Conservation (phyloP, 2,113 vertebrate species). For the Pandion haliaetus region DNA sequence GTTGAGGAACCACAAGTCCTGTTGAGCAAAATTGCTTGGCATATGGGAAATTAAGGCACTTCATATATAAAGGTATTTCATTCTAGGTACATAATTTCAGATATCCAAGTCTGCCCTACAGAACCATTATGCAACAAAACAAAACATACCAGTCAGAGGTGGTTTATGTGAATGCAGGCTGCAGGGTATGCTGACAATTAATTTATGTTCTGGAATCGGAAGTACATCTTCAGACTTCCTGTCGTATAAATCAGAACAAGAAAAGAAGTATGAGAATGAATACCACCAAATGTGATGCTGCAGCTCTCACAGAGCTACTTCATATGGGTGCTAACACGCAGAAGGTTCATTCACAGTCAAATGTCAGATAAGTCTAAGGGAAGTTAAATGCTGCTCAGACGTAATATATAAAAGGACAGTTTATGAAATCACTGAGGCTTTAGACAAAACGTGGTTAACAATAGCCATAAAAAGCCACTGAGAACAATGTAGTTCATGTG, state of each 20-base stretch:
- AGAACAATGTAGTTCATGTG: neutral
- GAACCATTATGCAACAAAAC: neutral
- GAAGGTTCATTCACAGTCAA: neutral
- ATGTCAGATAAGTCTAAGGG: neutral
- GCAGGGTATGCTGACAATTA: conserved; percentile 92
- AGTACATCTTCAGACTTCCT: conserved; percentile 63
- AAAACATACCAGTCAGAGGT: conserved; percentile 82
- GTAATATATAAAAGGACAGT: neutral
- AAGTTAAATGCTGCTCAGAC: neutral
- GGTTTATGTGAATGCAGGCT: conserved; percentile 94
- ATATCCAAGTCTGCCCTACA: neutral
- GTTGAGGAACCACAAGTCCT: neutral
- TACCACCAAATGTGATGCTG: neutral
- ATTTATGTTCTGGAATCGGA: conserved; percentile 79
- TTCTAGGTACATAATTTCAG: neutral
- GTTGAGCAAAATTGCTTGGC: neutral
- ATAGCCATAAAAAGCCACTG: neutral
- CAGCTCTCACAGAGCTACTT: neutral
- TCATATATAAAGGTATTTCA: neutral
- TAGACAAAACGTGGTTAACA: neutral
- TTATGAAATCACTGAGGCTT: neutral
- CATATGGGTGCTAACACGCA: neutral
- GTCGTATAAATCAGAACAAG: neutral
- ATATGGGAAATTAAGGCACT: neutral
- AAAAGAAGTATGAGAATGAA: neutral